phyloP scores from a whole-genome alignment of 1,140 invertebrate genomes.

The Drosophila erecta region DNA sequence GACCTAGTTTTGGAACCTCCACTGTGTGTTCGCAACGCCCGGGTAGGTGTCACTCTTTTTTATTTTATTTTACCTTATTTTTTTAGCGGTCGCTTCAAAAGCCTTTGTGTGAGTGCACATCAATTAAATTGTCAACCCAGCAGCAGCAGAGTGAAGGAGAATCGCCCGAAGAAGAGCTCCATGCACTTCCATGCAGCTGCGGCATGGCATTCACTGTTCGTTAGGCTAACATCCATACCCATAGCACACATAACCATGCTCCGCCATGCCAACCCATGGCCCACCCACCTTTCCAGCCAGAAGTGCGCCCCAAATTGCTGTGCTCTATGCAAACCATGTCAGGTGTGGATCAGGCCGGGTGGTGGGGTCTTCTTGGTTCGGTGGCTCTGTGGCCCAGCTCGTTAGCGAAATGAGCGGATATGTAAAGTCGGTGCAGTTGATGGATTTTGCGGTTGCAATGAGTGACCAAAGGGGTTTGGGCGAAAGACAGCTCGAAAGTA shows the following conservation, averaged over 20 bases:
- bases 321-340: conserved; percentile 51
- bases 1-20: conserved; percentile 63
- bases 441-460: conserved; percentile 49
- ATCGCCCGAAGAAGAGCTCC: conserved; percentile 40
- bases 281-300: conserved; percentile 5
- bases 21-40: conserved; percentile 20
- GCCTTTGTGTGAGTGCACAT: conserved; percentile 74
- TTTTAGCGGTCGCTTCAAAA: conserved; percentile 75
- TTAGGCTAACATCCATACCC: conserved; percentile 25
- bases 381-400: conserved; percentile 42
- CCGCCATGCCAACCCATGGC: background rate
- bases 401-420: conserved; percentile 53
- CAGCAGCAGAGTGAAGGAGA: conserved; percentile 23
- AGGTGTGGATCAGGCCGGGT: conserved; percentile 25
- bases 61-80: conserved; percentile 47
- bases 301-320: conserved; percentile 41
- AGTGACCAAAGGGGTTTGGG: conserved; percentile 19
- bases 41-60: conserved; percentile 64
- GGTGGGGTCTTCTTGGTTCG: conserved; percentile 24
- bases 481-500: conserved; percentile 13
- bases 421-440: conserved; percentile 48
- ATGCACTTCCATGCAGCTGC: conserved; percentile 43
- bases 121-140: conserved; percentile 78
- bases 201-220: conserved; percentile 48
- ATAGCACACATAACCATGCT: background rate